A percentile compares a stretch with the other conserved stretches of the same genome.
Conservation (phyloP, 2,113 vertebrate species). For the Pithys albifrons region DNA sequence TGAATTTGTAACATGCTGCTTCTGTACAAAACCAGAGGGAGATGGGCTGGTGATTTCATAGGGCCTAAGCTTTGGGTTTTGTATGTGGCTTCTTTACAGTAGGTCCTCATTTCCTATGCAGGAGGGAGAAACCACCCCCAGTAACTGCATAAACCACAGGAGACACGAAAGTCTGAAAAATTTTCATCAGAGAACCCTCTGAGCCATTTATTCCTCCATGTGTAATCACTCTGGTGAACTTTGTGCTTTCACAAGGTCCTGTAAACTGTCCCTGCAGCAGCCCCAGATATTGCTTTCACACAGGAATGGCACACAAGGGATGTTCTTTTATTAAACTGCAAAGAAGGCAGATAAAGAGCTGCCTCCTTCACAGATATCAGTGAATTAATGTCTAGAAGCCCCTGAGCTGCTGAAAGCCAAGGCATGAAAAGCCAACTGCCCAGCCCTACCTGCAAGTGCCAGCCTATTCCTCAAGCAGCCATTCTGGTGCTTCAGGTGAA, state of each 20-base stretch:
- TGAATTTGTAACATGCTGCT: not conserved
- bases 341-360: not conserved
- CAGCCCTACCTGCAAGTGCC: conserved; percentile 72
- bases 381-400: not conserved
- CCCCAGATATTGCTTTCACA: not conserved
- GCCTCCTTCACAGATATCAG: not conserved
- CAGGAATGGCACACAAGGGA: not conserved
- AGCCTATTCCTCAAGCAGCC: conserved; percentile 78
- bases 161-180: not conserved
- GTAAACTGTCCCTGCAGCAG: not conserved
- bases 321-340: not conserved
- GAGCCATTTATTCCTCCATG: not conserved
- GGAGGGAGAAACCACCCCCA: not conserved
- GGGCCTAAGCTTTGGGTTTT: not conserved
- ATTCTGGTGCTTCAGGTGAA: conserved; percentile 85
- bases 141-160: not conserved
- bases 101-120: not conserved
- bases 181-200: not conserved
- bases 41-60: not conserved
- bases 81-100: not conserved
- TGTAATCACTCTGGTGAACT: not conserved
- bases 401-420: not conserved
- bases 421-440: not conserved
- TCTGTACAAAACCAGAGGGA: not conserved
- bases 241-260: not conserved